These are phyloP conservation scores for Crepidodera aurea DNA, from an alignment of 2,888 invertebrate genomes.

Conservation along the genomic window DNA sequence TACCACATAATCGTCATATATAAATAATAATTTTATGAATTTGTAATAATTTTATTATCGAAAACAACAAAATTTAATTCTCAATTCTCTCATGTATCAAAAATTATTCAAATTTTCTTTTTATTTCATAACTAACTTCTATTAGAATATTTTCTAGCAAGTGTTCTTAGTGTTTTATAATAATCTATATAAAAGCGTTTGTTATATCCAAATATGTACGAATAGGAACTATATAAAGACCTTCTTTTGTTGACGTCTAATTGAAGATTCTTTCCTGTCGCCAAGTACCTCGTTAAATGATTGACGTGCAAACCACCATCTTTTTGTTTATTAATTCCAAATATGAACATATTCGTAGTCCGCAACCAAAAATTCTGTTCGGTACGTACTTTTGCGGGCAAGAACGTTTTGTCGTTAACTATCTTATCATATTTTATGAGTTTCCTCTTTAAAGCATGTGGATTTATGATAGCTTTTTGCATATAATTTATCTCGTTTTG, in stretches of 20 bases:
- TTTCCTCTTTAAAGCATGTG: slow-evolving; percentile 19
- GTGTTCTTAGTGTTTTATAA: slow-evolving; percentile 22
- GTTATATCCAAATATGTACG: slow-evolving; percentile 45
- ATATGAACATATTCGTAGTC: slow-evolving; percentile 47
- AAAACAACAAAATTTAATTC: not conserved
- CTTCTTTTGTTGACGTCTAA: slow-evolving; percentile 26
- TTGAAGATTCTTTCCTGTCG: slow-evolving; percentile 4
- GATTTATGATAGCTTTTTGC: slow-evolving; percentile 15
- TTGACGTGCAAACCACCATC: slow-evolving; percentile 42
- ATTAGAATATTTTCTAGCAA: slow-evolving; percentile 22
- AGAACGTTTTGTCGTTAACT: not conserved
- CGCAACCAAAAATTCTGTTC: slow-evolving; percentile 38
- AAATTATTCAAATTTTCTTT: not conserved
- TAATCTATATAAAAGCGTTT: slow-evolving; percentile 40
- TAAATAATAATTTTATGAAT: too few relatives aligned
- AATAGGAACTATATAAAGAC: slow-evolving; percentile 40
- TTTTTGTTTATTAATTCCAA: slow-evolving; percentile 41
- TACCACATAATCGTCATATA: too few relatives aligned
- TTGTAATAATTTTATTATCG: too few relatives aligned
- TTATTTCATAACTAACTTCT: not conserved
- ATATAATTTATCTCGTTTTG: slow-evolving; percentile 28
- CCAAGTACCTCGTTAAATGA: slow-evolving; percentile 40
- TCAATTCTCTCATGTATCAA: not conserved
- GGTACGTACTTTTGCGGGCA: slow-evolving; percentile 17
- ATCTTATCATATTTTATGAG: slow-evolving; percentile 21